phyloP scores from a whole-genome alignment of 1,140 invertebrate genomes.

The Mamestra configurata region DNA sequence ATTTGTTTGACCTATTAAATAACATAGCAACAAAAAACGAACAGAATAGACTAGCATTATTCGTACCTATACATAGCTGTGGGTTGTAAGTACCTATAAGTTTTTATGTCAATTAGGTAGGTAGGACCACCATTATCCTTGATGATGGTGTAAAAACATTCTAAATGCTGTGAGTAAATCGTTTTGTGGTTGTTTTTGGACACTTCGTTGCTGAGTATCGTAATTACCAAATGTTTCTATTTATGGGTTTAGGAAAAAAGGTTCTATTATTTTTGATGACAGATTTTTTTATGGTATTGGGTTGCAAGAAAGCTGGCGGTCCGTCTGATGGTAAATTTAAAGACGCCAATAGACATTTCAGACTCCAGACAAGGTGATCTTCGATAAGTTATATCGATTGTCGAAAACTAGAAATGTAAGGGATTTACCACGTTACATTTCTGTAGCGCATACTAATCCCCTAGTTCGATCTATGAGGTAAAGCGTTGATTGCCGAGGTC shows the following conservation, averaged over 20 bases:
- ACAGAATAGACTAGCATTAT: conserved; percentile 36
- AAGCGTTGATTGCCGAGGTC: too few relatives aligned
- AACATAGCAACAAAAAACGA: conserved; percentile 57
- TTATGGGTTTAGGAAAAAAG: background rate
- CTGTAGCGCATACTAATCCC: too few relatives aligned
- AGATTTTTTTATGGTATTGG: background rate
- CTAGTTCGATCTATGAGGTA: too few relatives aligned
- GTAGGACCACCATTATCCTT: conserved; percentile 49
- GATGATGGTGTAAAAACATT: conserved; percentile 45
- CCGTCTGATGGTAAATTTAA: too few relatives aligned
- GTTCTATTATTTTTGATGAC: background rate
- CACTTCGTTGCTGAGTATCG: background rate
- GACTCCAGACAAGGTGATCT: too few relatives aligned
- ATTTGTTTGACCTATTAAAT: conserved; percentile 68
- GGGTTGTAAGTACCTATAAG: conserved; percentile 20
- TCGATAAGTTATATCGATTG: too few relatives aligned
- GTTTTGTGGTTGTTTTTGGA: conserved; percentile 22
- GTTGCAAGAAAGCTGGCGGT: too few relatives aligned
- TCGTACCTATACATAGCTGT: background rate
- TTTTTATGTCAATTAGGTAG: conserved; percentile 57
- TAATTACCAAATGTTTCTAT: conserved; percentile 10
- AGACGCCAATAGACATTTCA: too few relatives aligned
- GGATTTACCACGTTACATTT: too few relatives aligned
- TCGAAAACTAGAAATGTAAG: too few relatives aligned
- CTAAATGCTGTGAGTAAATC: conserved; percentile 28